Base-by-base conservation (phyloP, 2,888 invertebrate genomes). In the Apodemia mormo region DNA sequence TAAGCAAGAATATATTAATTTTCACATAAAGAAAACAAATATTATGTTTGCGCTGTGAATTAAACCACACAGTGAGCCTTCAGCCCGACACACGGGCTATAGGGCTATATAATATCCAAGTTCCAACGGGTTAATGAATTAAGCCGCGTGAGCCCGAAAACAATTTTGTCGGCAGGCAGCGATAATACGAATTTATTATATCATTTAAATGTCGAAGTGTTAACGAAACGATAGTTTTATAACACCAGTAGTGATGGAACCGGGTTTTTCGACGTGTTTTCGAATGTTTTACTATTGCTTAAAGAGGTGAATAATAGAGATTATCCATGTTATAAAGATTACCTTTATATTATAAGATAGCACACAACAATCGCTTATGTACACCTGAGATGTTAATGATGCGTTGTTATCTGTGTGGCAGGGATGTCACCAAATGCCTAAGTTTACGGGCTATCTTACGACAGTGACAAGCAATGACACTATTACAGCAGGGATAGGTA, bases 141-240 rank as follows among this genome's bases (percentile, higher is more conserved):
- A 86, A 87, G 80, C 84, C 83, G 80, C 76, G 80, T 80, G 82
- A 79, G 82, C 77, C 81, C 77, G 85, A 88, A 90, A 90, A 89
- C 88, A 89, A 90, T 90, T 89, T 88, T 81, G 86, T 84, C 81
- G 81, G 83, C 80, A 80, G 83, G 81, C 81, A 81, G 84, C 81
- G 90, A 87, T 90, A 89, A 90, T 89, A 81, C 82, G 80, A 87
- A 90, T 90, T 90, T 90, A 91, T 89, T 88, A 86, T 90, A 89
- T 90, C 88, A 88, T 90, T 88, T 89, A 88, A 88, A 88, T 83
- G 86, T 85, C 84, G 81, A 82, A 86, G 83, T 83, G 85, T 84
- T 84, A 85, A 83, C 85, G 79, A 82, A 85, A 83, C 83, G 81
- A 81, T 84, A 82, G 80, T 78, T 80, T 78, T 79, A 79, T 70